Base-by-base conservation (phyloP, 1,140 invertebrate species). In the Mercenaria mercenaria region DNA sequence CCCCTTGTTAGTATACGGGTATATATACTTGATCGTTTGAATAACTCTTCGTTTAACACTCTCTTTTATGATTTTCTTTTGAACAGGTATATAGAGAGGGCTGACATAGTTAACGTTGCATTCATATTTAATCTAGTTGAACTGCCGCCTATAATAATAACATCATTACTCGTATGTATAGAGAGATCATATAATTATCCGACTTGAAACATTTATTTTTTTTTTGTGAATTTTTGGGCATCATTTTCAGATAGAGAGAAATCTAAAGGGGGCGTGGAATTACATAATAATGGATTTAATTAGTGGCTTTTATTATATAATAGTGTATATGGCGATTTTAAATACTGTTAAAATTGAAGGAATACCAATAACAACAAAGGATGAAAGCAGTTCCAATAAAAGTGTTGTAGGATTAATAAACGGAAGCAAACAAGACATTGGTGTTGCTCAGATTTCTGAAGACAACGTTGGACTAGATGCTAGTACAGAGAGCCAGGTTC, bases 51-150 rank as follows among this genome's bases (percentile, higher is more conserved):
- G 18, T 37, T 72, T 29, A 39, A 41, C 34, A 8, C 67, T 72
- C 34, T 72, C 18, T 20, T 72, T 41, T 39, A 37, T 72, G 13
- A 23, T 72, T 72, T 20, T 37, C 67, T 23, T 72, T 41, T 39
- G 67, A 39, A 11, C 1, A 72, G 67, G 18, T 72, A 72, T 34
- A 72, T 72, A 6, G 3, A 39, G 4, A 4, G 18, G 23, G 6
- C 37, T 72, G 34, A 72, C 67, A 72, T 41, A 72, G 34, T 72
- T 72, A 72, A 1, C 34, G 67, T 39, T 29, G 67, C 37, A 39
- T 72, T 72, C 67, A 39, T 23, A 72, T 72, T 72, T 72, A 37
- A 72, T 39, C 34, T 72, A 72, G 34, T 23, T 72, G 67, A 72
- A 72, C 67, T 18, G 23, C 2, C 26, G 15, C 8, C 34, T 4